Base-by-base conservation (phyloP, 2,113 vertebrate genomes). In the Hepsetus odoe region DNA sequence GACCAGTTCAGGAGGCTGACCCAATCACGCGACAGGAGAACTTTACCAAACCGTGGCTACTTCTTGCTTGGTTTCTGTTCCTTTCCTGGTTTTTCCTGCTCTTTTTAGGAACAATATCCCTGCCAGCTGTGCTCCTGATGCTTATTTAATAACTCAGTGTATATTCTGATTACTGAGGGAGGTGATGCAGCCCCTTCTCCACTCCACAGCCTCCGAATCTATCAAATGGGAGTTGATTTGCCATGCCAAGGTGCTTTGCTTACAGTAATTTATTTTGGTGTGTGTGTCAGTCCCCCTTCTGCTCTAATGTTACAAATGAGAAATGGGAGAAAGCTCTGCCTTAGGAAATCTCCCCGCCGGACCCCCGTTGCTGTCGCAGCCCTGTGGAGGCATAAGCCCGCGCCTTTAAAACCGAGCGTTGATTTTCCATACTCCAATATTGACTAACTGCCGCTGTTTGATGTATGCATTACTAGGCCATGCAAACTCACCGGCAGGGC, bases 371-470 rank as follows among this genome's bases (percentile, higher is more conserved):
- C 87, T 66, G 90, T 89, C 86, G 87, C 87, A 90, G 76, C 10
- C 22, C 67, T 88, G 90, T 91, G 91, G 91, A 91, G 95, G 94
- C 95, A 92, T 95, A 96, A 96, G 91, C 59, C 94, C 91, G 91
- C 91, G 91, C 91, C 92, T 95, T 94, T 92, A 94, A 93, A 93
- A 93, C 91, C 46, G 91, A 91, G 92, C 91, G 95, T 94, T 95
- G 93, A 94, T 95, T 96, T 93, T 95, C 93, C 92, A 93, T 95
- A 94, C 93, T 90, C 92, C 87, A 89, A 92, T 95, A 97, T 96
- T 96, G 96, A 98, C 96, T 93, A 94, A 93, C 92, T 93, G 93
- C 94, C 95, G 89, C 88, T 84, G 92, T 96, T 96, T 97, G 96
- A 98, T 96, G 94, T 94, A 95, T 95, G 93, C 92, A 91, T 92